phyloP scores from a whole-genome alignment of 2,888 invertebrate species.

The Andrena camellia region DNA sequence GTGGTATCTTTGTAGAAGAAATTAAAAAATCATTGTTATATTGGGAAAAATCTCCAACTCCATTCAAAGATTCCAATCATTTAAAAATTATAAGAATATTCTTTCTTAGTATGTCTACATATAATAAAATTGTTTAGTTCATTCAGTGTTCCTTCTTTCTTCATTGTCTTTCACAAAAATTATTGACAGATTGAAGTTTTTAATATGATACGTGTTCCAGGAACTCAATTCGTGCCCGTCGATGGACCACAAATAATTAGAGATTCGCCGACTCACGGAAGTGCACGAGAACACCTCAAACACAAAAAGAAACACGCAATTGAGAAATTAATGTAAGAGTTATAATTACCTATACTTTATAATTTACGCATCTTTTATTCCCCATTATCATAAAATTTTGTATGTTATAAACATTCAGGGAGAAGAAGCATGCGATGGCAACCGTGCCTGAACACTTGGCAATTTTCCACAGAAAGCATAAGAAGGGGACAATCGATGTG shows the following conservation, averaged over 20 bases:
- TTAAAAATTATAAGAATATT: no score
- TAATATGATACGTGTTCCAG: slow-evolving; percentile 46
- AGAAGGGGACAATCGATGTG: slow-evolving; percentile 94
- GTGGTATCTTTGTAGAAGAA: no score
- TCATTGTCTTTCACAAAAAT: neutral
- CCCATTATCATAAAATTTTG: neutral
- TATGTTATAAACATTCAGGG: slow-evolving; percentile 56
- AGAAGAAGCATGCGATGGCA: slow-evolving; percentile 77
- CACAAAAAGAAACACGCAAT: slow-evolving; percentile 79
- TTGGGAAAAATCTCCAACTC: no score
- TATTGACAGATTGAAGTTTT: neutral
- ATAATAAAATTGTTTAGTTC: no score
- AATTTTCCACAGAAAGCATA: slow-evolving; percentile 92
- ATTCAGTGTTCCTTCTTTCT: no score
- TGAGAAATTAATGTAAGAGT: slow-evolving; percentile 77
- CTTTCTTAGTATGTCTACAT: no score
- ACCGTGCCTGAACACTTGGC: slow-evolving; percentile 89
- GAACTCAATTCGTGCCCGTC: slow-evolving; percentile 71
- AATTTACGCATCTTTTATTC: no score
- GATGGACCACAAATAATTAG: slow-evolving; percentile 71
- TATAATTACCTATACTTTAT: neutral
- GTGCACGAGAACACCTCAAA: slow-evolving; percentile 79
- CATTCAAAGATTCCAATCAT: no score
- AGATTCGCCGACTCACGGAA: slow-evolving; percentile 80
- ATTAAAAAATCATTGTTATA: no score